A percentile compares a stretch with the other conserved stretches of the same genome.
phyloP scores from a whole-genome alignment of 2,113 vertebrate genomes.

The Rhynchomys soricoides region DNA sequence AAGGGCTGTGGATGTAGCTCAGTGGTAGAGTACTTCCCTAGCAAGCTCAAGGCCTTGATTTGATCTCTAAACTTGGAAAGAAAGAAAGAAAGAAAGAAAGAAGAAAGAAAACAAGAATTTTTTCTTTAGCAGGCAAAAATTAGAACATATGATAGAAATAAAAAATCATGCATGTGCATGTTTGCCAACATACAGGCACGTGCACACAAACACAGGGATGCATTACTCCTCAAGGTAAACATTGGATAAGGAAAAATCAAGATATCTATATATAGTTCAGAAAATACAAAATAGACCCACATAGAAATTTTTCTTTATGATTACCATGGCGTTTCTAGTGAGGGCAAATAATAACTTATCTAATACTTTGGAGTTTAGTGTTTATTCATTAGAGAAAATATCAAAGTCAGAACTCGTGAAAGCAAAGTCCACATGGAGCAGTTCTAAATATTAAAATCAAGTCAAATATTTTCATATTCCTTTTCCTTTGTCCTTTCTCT shows the following conservation, averaged over 20 bases:
- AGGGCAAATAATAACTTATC: background rate
- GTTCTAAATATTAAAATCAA: background rate
- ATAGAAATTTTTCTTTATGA: background rate
- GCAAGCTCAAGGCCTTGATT: background rate
- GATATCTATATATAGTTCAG: background rate
- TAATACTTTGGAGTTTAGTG: background rate
- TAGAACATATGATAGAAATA: background rate
- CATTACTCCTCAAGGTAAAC: background rate
- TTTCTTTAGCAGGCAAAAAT: background rate
- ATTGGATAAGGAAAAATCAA: background rate
- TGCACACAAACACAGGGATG: background rate
- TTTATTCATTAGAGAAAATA: background rate
- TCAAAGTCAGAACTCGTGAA: background rate
- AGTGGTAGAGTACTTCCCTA: background rate
- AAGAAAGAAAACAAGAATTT: too few relatives aligned
- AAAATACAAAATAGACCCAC: background rate
- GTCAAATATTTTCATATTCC: background rate
- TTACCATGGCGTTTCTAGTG: background rate
- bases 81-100: background rate
- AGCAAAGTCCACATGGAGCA: background rate
- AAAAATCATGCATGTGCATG: background rate
- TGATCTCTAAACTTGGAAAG: background rate
- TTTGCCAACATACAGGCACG: background rate
- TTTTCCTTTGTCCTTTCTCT: too few relatives aligned
- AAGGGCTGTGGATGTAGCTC: background rate